Evolutionary conservation across 2,888 invertebrate species (phyloP), one percentile per base, ranked within the genome.

Genomic region (Macrosoma leucophasiata): DNA sequence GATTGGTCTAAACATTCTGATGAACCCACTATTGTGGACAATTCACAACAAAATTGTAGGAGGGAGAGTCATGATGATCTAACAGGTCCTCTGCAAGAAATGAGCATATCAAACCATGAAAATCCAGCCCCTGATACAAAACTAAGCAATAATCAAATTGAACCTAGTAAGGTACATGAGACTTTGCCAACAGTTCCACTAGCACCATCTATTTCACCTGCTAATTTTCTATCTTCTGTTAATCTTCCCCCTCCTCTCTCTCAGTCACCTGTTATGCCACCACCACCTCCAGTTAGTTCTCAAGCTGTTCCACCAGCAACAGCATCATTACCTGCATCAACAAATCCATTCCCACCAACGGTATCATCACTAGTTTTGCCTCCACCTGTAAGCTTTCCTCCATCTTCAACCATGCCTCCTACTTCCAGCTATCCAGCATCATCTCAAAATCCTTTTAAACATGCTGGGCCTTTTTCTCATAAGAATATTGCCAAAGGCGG

Each of bases 391-490:
- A 34, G 20, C 12, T 29, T 32, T 26, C 32, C 36, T 5, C 33
- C 55, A 12, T 31, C 54, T 22, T 25, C 38, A 9, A 29, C 43
- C 4, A 13, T 48, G 7, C 54, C 51, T 19, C 67, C 66, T 19
- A 68, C 69, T 2, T 51, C 62, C 1, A 60, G 48, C 36, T 60
- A 68, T 29, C 64, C 69, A 4, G n/a, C n/a, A n/a, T 47, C 63
- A 13, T 62, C 62, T 21, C 68, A 64, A 31, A 84, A 84, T 50
- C 84, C 85, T 3, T 84, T 79, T 33, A 84, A 84, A 55, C 66
- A 72, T 55, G 58, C 74, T n/a, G 77, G 74, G 7, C 62, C 74
- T 12, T 70, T 86, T 43, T 82, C 85, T 4, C 87, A 86, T 50
- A 85, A 82, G 51, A 62, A 62, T 17, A 62, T 73, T 29, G 35